Evolutionary conservation across 2,113 vertebrate genomes (phyloP).

Genomic region (Sisor rabdophorus): DNA sequence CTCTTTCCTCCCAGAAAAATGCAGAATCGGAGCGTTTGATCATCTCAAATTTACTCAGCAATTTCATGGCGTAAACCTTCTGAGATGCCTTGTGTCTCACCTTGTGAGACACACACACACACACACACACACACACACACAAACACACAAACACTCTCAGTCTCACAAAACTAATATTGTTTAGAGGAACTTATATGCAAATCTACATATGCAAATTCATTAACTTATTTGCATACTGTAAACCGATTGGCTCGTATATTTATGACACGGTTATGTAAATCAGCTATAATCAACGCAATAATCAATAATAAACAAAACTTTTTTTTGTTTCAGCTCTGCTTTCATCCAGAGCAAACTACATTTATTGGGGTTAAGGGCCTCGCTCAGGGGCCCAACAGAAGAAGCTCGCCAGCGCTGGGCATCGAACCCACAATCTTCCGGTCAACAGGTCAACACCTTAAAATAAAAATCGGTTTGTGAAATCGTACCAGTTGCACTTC

Average conservation of each 20-base stretch:
- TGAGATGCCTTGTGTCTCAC: constrained; percentile 94
- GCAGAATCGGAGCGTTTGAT: constrained; percentile 98
- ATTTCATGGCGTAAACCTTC: constrained; percentile 98
- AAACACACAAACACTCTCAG: not conserved
- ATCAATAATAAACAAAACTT: no score
- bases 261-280: not conserved
- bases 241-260: not conserved
- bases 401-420: no score
- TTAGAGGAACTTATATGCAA: not conserved
- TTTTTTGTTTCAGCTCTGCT: no score
- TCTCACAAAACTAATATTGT: not conserved
- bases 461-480: not conserved
- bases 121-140: constrained; percentile 1
- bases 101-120: constrained; percentile 63
- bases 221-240: not conserved
- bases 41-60: constrained; percentile 99
- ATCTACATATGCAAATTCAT: not conserved
- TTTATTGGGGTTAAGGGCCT: no score
- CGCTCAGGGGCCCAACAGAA: no score
- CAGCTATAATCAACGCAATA: no score
- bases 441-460: no score
- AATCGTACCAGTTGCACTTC: constrained; percentile 95
- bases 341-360: no score
- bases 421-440: no score
- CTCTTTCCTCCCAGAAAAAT: constrained; percentile 99